phyloP scores from a whole-genome alignment of 2,113 vertebrate species.

The Glaucidium brasilianum region DNA sequence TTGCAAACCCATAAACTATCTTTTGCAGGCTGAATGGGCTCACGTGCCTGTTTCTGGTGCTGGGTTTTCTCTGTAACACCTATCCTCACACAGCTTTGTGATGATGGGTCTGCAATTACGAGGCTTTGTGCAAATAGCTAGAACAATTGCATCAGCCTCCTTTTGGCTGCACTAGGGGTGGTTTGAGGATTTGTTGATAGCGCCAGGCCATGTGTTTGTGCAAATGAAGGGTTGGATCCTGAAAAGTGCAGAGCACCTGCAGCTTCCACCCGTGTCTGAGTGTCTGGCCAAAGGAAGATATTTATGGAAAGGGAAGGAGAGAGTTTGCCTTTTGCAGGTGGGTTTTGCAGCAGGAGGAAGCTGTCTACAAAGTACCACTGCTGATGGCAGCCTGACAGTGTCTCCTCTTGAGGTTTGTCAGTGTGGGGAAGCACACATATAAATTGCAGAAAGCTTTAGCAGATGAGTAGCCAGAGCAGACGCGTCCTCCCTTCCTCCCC shows the following conservation, averaged over 20 bases:
- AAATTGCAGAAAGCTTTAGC: not conserved
- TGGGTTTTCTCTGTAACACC: not conserved
- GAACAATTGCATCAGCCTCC: not conserved
- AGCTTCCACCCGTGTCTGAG: not conserved
- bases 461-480: not conserved
- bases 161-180: not conserved
- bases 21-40: not conserved
- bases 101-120: not conserved
- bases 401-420: not conserved
- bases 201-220: rapidly evolving
- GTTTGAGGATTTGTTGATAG: not conserved
- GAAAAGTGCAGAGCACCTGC: not conserved
- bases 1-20: not conserved
- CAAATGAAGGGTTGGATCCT: not conserved
- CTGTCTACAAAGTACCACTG: not conserved
- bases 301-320: not conserved
- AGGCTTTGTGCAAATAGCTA: not conserved
- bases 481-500: not conserved
- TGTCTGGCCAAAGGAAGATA: not conserved
- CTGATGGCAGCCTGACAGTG: not conserved
- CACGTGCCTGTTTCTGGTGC: not conserved
- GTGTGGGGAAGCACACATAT: not conserved
- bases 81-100: not conserved
- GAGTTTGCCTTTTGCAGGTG: not conserved
- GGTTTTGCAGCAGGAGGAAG: not conserved